Percentiles rank a stretch among this genome's conserved stretches.
Conservation (phyloP, 2,113 vertebrate genomes). For the Gasterosteus aculeatus region DNA sequence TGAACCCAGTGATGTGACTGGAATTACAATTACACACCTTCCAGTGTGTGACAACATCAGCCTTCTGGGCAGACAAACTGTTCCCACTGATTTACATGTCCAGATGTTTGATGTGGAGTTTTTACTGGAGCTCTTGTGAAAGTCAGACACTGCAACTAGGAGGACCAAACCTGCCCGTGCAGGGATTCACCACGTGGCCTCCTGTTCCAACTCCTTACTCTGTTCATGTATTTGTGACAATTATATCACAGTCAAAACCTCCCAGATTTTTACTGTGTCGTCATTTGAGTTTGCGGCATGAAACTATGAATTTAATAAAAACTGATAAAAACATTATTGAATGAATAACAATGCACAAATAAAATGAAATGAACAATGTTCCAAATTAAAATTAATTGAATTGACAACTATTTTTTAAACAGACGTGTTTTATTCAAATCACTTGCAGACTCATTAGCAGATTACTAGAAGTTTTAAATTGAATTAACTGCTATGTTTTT, state of each 20-base stretch:
- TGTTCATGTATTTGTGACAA: constrained; percentile 17
- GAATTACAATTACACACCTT: constrained; percentile 8
- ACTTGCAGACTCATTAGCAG: not conserved
- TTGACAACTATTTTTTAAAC: not conserved
- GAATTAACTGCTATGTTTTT: not conserved
- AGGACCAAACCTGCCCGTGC: constrained; percentile 20
- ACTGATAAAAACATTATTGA: not conserved
- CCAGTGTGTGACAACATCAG: constrained; percentile 10
- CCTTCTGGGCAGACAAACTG: constrained; percentile 16
- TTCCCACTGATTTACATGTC: constrained; percentile 7
- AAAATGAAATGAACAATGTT: not conserved
- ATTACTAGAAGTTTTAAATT: not conserved
- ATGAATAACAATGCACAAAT: not conserved
- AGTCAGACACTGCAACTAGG: constrained; percentile 21
- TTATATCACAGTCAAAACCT: not conserved
- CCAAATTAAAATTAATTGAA: not conserved
- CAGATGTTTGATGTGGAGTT: constrained; percentile 22
- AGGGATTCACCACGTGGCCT: constrained; percentile 28
- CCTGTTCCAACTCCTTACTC: constrained; percentile 3
- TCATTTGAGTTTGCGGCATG: not conserved
- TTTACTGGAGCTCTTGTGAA: constrained; percentile 4
- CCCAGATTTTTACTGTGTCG: not conserved
- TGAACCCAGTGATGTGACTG: not conserved
- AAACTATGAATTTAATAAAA: not conserved
- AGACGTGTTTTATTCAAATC: not conserved